These are phyloP conservation scores for Morpho deidamia DNA, from an alignment of 2,888 invertebrate species.

Conservation along the genomic window DNA sequence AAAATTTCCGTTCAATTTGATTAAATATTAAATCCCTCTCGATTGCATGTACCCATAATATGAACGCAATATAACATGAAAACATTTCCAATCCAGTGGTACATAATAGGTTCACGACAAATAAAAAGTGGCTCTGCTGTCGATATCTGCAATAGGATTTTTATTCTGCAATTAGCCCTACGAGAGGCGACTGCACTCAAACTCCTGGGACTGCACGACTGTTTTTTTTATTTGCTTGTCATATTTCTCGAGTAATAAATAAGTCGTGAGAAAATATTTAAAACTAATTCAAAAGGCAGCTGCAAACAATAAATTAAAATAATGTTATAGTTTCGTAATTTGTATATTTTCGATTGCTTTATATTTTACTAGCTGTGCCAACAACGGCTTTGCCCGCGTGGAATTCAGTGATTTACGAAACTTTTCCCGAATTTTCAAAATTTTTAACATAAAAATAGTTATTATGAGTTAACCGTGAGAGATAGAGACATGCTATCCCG, in stretches of 20 bases:
- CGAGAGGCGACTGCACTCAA: constrained; percentile 18
- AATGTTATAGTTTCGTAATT: no score
- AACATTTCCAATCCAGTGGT: neutral
- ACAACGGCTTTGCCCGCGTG: no score
- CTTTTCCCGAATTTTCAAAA: no score
- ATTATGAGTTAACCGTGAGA: no score
- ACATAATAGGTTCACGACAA: neutral
- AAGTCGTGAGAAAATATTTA: neutral
- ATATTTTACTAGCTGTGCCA: no score
- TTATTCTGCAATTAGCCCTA: constrained; percentile 39
- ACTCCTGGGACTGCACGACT: constrained; percentile 5
- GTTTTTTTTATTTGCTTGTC: neutral
- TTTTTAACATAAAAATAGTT: no score
- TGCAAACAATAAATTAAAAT: no score
- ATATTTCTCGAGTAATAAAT: neutral
- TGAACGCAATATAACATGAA: neutral
- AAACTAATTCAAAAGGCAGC: no score
- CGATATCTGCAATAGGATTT: constrained; percentile 35
- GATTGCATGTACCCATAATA: neutral
- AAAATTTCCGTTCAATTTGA: no score
- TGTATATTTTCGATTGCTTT: no score
- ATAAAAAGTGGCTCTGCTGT: constrained; percentile 8
- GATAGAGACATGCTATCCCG: no score
- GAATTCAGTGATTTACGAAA: no score
- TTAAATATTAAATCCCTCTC: neutral